phyloP scores from a whole-genome alignment of 2,888 invertebrate genomes.

The Nebria salina region DNA sequence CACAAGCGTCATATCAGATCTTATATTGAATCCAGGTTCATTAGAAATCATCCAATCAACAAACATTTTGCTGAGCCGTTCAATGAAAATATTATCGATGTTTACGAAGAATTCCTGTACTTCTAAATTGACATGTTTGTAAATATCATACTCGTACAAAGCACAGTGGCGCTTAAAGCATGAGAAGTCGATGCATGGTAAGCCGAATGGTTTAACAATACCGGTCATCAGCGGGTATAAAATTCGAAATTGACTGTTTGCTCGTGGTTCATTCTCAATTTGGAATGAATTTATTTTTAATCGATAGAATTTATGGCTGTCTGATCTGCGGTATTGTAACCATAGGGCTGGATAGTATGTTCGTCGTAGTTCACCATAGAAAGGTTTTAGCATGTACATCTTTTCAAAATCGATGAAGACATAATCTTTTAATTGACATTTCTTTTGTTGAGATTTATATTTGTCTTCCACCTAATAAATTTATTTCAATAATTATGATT shows the following conservation, averaged over 20 bases:
- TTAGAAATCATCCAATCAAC: constrained; percentile 15
- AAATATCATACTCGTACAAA: constrained; percentile 66
- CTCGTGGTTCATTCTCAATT: constrained; percentile 65
- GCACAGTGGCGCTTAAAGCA: constrained; percentile 64
- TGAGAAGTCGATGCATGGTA: constrained; percentile 69
- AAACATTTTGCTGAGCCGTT: constrained; percentile 71
- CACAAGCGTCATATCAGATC: constrained; percentile 64
- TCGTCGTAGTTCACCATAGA: constrained; percentile 79
- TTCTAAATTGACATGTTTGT: constrained; percentile 71
- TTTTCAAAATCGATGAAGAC: constrained; percentile 82
- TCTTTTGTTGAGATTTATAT: constrained; percentile 74
- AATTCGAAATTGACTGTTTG: constrained; percentile 48
- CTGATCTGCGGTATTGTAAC: constrained; percentile 77
- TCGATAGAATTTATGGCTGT: constrained; percentile 73
- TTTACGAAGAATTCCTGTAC: constrained; percentile 75
- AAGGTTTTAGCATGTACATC: constrained; percentile 89
- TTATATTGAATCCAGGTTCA: constrained; percentile 30
- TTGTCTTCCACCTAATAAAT: constrained; percentile 73
- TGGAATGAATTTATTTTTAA: constrained; percentile 74
- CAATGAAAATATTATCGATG: constrained; percentile 75
- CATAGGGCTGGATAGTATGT: constrained; percentile 79
- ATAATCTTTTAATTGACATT: constrained; percentile 80
- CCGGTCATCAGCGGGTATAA: constrained; percentile 62
- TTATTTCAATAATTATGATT: background rate
- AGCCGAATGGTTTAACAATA: constrained; percentile 32